These are phyloP conservation scores for Plebejus melissa DNA, from an alignment of 2,888 invertebrate genomes.

Conservation along the genomic window DNA sequence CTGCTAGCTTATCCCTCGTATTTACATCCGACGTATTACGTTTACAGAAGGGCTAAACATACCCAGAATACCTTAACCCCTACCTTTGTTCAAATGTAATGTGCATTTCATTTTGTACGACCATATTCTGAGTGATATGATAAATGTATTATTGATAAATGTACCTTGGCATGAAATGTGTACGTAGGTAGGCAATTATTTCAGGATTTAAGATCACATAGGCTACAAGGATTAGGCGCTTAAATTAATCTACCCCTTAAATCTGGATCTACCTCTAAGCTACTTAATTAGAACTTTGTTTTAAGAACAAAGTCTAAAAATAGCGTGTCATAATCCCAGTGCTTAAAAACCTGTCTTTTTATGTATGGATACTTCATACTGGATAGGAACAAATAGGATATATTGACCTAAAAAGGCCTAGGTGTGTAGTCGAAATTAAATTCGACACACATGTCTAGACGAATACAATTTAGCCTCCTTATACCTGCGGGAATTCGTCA, in stretches of 20 bases:
- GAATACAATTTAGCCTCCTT: background rate
- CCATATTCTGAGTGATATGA: background rate
- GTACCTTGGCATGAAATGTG: background rate
- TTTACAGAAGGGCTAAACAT: constrained; percentile 30
- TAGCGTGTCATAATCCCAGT: background rate
- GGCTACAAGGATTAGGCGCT: background rate
- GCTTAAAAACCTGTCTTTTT: background rate
- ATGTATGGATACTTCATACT: background rate
- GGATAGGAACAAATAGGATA: background rate
- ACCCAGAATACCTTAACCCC: constrained; percentile 14
- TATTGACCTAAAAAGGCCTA: background rate
- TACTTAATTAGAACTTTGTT: no score
- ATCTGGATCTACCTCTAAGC: background rate
- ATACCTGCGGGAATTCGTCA: background rate
- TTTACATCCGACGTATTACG: constrained; percentile 34
- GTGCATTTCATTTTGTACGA: constrained; percentile 1
- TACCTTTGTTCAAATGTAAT: constrained; percentile 3
- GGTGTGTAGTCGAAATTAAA: background rate
- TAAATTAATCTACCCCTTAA: background rate
- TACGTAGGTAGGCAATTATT: background rate
- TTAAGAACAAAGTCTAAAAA: background rate
- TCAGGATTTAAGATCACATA: background rate
- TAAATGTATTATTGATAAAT: background rate
- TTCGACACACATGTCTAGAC: background rate
- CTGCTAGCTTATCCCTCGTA: constrained; percentile 35